A percentile compares a stretch with the other conserved stretches of the same genome.
Evolutionary conservation across 2,113 vertebrate species (phyloP).

Genomic region (Cynocephalus volans): DNA sequence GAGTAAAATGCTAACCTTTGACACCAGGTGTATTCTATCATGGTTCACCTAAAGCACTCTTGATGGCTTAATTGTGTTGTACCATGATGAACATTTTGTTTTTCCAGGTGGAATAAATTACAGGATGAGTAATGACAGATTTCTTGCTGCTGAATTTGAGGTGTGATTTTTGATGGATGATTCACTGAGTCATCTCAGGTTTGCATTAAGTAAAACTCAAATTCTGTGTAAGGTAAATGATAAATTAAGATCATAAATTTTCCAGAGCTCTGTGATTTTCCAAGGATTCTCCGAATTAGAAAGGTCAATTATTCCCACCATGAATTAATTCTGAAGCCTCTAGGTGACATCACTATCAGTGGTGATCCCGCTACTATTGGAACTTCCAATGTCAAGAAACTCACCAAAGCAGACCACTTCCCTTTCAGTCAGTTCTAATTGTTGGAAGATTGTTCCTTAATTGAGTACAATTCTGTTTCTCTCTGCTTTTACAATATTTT

Average conservation of each 20-base stretch:
- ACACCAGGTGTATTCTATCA: background rate
- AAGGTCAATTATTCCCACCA: background rate
- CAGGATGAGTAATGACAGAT: background rate
- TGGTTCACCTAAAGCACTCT: background rate
- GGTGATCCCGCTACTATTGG: background rate
- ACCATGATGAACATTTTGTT: background rate
- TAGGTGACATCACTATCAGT: background rate
- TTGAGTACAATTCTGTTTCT: background rate
- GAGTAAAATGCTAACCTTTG: background rate
- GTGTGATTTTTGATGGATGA: conserved; percentile 40
- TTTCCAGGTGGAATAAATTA: conserved; percentile 32
- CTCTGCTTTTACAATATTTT: background rate
- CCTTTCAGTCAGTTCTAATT: background rate
- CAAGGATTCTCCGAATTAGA: background rate
- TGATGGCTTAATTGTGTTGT: background rate
- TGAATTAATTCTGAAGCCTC: background rate
- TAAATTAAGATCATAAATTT: background rate
- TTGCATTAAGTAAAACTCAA: background rate
- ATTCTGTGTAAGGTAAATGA: background rate
- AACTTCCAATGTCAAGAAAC: background rate
- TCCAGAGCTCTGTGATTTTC: background rate
- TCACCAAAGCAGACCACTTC: background rate
- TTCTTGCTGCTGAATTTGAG: background rate
- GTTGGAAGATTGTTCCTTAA: background rate
- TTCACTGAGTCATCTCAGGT: background rate